Conservation (phyloP, 2,113 vertebrate species). For the Scatophagus argus region DNA sequence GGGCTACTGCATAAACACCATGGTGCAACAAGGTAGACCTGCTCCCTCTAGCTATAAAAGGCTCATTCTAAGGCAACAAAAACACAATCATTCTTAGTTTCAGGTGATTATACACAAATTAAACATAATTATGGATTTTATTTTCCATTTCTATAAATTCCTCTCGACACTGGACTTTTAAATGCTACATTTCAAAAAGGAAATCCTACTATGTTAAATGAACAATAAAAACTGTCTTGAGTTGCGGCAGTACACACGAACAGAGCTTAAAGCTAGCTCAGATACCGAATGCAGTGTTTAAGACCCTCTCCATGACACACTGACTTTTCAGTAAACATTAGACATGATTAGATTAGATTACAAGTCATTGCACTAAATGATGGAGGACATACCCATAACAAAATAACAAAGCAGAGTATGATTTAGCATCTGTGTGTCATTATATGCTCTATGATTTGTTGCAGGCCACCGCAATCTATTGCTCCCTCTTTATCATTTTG, state of each 20-base stretch:
- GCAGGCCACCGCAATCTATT: constrained; percentile 5
- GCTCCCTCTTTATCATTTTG: constrained; percentile 47
- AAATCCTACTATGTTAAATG: not conserved
- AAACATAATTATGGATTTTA: too few relatives aligned
- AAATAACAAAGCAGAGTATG: constrained; percentile 15
- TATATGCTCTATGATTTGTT: constrained; percentile 64
- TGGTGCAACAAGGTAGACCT: too few relatives aligned
- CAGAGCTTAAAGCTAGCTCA: not conserved
- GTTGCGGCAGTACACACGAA: not conserved
- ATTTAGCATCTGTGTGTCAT: constrained; percentile 48
- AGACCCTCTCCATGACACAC: constrained; percentile 14
- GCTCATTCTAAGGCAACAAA: too few relatives aligned
- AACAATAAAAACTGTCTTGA: not conserved
- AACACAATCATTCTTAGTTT: too few relatives aligned
- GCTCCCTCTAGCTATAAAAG: too few relatives aligned
- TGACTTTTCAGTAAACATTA: constrained; percentile 55
- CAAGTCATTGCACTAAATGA: constrained; percentile 45
- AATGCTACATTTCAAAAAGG: not conserved
- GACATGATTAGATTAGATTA: constrained; percentile 47
- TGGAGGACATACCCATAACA: not conserved
- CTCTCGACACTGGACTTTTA: too few relatives aligned
- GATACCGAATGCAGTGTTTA: constrained; percentile 13
- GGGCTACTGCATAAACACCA: too few relatives aligned
- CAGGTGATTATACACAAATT: too few relatives aligned
- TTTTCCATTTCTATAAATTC: too few relatives aligned